Base-by-base conservation (phyloP, 2,888 invertebrate genomes). In the Rosalia funebris region DNA sequence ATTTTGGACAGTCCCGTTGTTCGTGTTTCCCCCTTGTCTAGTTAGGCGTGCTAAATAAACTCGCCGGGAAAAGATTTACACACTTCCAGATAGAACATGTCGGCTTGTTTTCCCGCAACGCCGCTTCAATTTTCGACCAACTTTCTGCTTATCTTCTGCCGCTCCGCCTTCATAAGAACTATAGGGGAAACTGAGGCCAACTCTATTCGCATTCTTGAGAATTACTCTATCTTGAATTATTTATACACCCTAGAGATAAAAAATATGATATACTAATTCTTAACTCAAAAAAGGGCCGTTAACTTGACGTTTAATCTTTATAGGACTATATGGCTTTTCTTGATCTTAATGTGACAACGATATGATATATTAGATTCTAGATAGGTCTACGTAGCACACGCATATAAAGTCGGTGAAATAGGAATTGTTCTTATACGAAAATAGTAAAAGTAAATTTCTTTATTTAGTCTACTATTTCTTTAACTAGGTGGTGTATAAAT, bases 1-100 rank as follows among this genome's bases (percentile, higher is more conserved):
- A 42, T 53, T 42, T 53, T n/a, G 32, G 46, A 15, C 32, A 16
- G 46, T 32, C 16, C 15, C 25, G 31, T 17, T 32, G 53, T 32
- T 53, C 42, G 42, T 42, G 17, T 42, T 31, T 34, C 31, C 32
- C 42, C 41, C 52, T n/a, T 15, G 25, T 46, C 46, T 46, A 50
- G 50, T 50, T 50, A 50, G 19, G 20, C 20, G 47, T 34, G n/a
- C 41, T 60, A 50, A 60, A 60, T 52, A 53, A 53, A 53, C 53
- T 53, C 53, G 32, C 14, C 52, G 56, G 32, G 32, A 48, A 42
- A 71, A 78, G 78, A 78, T 78, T 78, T 77, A 77, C 74, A 67
- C 73, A 72, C 74, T 73, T 71, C 63, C 65, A 75, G 76, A 75
- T 78, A 76, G 71, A 73, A 70, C 75, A 76, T 67, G 76, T 74